Base-by-base conservation (phyloP, 64 coral and sea anemone genomes). In the Trachythela sp. region DNA sequence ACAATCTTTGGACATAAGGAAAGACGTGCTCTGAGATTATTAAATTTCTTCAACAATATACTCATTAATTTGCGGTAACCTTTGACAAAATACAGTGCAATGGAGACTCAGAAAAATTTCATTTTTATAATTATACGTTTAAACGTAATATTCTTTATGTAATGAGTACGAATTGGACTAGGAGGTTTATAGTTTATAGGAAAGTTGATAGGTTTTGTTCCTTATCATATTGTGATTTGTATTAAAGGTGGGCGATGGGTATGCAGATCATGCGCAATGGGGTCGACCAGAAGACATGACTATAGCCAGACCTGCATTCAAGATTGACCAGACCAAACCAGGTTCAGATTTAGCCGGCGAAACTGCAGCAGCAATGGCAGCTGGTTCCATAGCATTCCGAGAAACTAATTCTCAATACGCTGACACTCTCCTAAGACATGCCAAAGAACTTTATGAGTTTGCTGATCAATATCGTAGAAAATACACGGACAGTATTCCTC, bases 381-480 rank as follows among this genome's bases (percentile, higher is more conserved):
- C 84, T 27, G 84, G 2, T 8, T 39, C 49, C 20, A 86, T 56
- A n/a, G 85, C 48, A n/a, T 54, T 86, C 85, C 24, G 48, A 54
- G 4, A 45, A 85, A 85, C 9, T 45, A 86, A 86, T 54, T 36
- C 49, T 8, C 45, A 54, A 6, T 97, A 97, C 70, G 70, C 95
- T 9, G 54, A 50, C 1, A 83, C 14, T 11, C 77, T 97, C 11
- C 24, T 97, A 5, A 40, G 38, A 2, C 90, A 97, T 40, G 90
- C 95, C 14, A 85, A 89, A 40, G 88, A 94, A 40, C 85, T 97
- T 34, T 97, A 92, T 31, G 92, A 87, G 48, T 94, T 97, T 91
- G 95, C 95, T 88, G 92, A 97, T 40, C 89, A 87, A 17, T 90
- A 94, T 43, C 88, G 92, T 59, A 92, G 95, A 43, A 87, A 70